Evolutionary conservation across 2,888 invertebrate species (phyloP).

Genomic region (Drosophila eohydei): DNA sequence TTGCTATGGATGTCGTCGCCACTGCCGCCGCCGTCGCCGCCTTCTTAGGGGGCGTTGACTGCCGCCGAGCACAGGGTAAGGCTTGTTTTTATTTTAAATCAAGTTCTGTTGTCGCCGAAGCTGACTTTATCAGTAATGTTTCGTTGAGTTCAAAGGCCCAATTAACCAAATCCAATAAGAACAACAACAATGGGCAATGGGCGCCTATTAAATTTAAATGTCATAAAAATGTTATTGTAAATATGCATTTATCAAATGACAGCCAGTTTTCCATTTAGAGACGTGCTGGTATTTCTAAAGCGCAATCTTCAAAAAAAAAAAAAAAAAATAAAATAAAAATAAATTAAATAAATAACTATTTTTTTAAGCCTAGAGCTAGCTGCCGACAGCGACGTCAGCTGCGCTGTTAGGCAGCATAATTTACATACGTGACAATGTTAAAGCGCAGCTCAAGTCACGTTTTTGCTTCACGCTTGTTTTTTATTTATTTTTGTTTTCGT

Average conservation of each 20-base stretch:
- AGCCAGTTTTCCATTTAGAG: constrained; percentile 52
- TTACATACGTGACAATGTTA: constrained; percentile 80
- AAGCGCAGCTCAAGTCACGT: constrained; percentile 82
- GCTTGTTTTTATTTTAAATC: constrained; percentile 54
- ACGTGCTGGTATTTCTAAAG: constrained; percentile 80
- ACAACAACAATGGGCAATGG: constrained; percentile 39
- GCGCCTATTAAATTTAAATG: constrained; percentile 53
- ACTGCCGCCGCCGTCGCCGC: constrained; percentile 10
- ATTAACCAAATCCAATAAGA: constrained; percentile 63
- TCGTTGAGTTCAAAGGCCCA: constrained; percentile 73
- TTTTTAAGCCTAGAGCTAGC: constrained; percentile 43
- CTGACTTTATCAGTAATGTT: constrained; percentile 55
- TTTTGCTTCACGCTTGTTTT: constrained; percentile 66
- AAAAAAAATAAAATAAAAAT: constrained; percentile 1
- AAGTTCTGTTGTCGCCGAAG: constrained; percentile 59
- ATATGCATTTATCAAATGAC: constrained; percentile 71
- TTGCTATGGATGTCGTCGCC: constrained; percentile 36
- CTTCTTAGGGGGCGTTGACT: constrained; percentile 72
- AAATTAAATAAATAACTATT: constrained; percentile 9
- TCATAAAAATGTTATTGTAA: constrained; percentile 61
- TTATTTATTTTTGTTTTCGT: constrained; percentile 33
- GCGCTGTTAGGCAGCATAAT: constrained; percentile 62
- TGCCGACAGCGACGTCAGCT: constrained; percentile 23
- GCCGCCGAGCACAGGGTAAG: constrained; percentile 23
- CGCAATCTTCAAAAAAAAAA: constrained; percentile 47